phyloP scores from a whole-genome alignment of 2,113 vertebrate species.

The Pyxicephalus adspersus region DNA sequence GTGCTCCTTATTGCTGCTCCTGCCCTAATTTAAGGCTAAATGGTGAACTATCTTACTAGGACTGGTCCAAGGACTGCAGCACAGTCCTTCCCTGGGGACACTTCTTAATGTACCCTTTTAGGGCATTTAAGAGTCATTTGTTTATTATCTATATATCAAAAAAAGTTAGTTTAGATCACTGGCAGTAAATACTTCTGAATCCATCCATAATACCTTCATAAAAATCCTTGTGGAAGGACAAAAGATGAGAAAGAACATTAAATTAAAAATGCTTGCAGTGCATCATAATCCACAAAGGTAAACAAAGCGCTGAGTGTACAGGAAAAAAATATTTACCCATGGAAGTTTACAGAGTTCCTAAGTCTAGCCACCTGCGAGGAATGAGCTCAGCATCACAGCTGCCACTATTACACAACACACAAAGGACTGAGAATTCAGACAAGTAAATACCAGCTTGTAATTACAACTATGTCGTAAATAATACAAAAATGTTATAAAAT shows the following conservation, averaged over 20 bases:
- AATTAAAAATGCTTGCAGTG: not conserved
- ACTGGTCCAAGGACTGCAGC: no score
- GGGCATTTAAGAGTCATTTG: no score
- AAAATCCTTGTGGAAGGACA: not conserved
- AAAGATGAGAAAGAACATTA: not conserved
- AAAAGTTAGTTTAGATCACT: not conserved
- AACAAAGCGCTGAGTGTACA: constrained; percentile 41
- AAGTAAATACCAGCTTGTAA: no score
- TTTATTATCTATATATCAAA: no score
- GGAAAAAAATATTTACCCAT: constrained; percentile 52
- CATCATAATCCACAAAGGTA: constrained; percentile 11
- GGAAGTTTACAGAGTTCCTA: constrained; percentile 1
- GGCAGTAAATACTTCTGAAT: not conserved
- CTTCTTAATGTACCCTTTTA: no score
- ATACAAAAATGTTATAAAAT: no score
- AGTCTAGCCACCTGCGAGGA: not conserved
- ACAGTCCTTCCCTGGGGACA: no score
- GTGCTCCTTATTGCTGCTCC: no score
- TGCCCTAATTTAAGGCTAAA: no score
- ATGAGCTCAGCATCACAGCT: constrained; percentile 31
- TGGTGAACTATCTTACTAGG: no score
- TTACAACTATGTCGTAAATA: no score
- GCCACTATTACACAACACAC: not conserved
- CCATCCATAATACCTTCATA: not conserved
- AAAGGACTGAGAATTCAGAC: not conserved